Conservation (phyloP, 2,797 vertebrate genomes). For the Pogoniulus pusillus region DNA sequence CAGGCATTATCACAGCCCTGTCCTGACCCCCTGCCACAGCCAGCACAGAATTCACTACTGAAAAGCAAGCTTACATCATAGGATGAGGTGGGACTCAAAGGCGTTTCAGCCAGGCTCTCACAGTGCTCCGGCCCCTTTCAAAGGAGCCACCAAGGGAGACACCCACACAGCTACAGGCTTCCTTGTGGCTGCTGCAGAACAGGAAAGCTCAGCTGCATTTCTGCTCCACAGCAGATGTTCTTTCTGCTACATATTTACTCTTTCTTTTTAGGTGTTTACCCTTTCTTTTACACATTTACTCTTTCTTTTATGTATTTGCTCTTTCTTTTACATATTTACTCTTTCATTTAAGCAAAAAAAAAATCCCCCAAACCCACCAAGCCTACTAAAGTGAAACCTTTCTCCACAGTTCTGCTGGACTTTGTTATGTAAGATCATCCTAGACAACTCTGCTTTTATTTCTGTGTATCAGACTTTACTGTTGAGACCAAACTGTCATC, state of each 20-base stretch:
- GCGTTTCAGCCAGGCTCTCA: neutral
- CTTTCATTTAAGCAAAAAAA: neutral
- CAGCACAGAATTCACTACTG: neutral
- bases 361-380: fast-evolving
- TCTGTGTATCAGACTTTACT: neutral
- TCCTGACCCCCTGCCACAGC: neutral
- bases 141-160: neutral
- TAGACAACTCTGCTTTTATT: neutral
- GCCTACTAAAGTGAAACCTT: neutral
- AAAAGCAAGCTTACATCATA: neutral
- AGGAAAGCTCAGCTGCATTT: neutral
- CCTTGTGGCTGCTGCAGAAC: neutral
- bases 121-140: neutral
- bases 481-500: neutral
- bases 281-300: neutral
- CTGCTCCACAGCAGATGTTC: neutral
- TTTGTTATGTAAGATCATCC: neutral
- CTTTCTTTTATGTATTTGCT: neutral
- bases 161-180: neutral
- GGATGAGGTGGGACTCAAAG: neutral
- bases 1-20: neutral
- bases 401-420: neutral
- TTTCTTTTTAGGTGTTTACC: too few species aligned
- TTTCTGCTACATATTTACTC: neutral
- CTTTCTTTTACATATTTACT: neutral